These are phyloP conservation scores for Brachionus angularis DNA, from an alignment of 1,140 invertebrate species.

Conservation along the genomic window DNA sequence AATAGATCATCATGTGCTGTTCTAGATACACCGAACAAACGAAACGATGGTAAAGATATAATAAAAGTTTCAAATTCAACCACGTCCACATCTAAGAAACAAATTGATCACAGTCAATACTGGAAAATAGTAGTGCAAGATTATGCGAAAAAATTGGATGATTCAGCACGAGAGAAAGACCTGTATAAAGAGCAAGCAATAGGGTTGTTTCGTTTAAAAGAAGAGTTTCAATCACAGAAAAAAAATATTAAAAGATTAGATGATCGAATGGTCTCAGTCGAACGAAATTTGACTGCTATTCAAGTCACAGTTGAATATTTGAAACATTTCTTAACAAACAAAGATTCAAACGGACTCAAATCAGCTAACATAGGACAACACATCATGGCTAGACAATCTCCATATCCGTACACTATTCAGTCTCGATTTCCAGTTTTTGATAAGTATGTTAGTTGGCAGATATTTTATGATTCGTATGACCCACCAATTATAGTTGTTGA, in stretches of 20 bases:
- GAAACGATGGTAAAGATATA: no score
- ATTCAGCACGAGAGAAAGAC: conserved; percentile 13
- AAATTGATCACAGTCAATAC: conserved; percentile 15
- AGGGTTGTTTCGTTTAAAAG: conserved; percentile 47
- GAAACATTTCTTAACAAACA: conserved; percentile 44
- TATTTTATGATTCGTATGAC: conserved; percentile 47
- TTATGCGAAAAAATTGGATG: conserved; percentile 12
- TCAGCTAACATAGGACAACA: conserved; percentile 50
- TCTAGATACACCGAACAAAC: not conserved
- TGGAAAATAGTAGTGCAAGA: conserved; percentile 33
- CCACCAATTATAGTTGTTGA: conserved; percentile 9
- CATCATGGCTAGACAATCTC: conserved; percentile 55
- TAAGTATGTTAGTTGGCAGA: conserved; percentile 60
- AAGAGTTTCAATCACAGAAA: conserved; percentile 54
- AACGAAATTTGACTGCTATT: conserved; percentile 52
- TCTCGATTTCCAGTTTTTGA: conserved; percentile 59
- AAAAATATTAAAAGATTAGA: conserved; percentile 51
- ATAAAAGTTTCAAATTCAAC: not conserved
- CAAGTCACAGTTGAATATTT: conserved; percentile 55
- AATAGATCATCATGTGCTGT: not conserved
- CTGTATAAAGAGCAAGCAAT: conserved; percentile 20
- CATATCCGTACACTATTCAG: conserved; percentile 57
- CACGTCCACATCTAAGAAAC: not conserved
- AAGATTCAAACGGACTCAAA: conserved; percentile 47
- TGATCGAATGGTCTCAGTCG: conserved; percentile 54